Percentiles rank a stretch among this genome's conserved stretches.
Conservation (phyloP, 1,140 invertebrate species). For the Lethocerus indicus region DNA sequence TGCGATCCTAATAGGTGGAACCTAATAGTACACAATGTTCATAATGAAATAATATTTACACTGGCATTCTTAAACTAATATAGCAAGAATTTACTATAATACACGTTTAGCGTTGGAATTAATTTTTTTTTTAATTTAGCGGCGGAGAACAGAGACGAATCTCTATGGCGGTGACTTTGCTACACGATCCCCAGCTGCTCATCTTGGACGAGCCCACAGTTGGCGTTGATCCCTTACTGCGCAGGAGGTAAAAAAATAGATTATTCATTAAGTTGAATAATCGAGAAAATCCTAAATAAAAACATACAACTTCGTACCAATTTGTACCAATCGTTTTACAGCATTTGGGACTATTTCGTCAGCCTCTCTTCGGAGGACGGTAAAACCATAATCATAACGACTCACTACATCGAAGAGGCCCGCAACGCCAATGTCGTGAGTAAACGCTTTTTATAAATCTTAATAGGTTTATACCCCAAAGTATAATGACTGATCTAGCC, state of each 20-base stretch:
- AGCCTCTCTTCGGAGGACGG: constrained; percentile 47
- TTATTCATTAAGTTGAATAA: constrained; percentile 28
- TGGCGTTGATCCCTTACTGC: constrained; percentile 71
- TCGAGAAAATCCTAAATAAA: constrained; percentile 22
- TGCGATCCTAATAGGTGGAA: no score
- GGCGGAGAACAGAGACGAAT: constrained; percentile 79
- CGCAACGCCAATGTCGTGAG: constrained; percentile 63
- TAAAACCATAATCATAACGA: constrained; percentile 73
- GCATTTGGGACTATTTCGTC: constrained; percentile 61
- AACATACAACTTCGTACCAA: neutral
- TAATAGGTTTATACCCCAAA: no score
- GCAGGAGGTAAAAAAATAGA: constrained; percentile 22
- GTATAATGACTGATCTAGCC: no score
- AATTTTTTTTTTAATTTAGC: constrained; percentile 37
- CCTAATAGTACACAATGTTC: no score
- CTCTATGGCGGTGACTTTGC: constrained; percentile 68
- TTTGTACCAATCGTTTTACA: constrained; percentile 1
- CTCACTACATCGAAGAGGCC: constrained; percentile 89
- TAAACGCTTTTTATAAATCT: no score
- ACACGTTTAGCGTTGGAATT: no score
- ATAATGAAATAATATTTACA: no score
- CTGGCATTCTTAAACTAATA: no score
- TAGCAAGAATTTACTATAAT: no score
- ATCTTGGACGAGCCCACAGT: constrained; percentile 90
- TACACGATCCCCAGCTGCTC: constrained; percentile 73